Percentiles rank a stretch among this genome's conserved stretches.
phyloP scores from a whole-genome alignment of 1,140 invertebrate species.

The Meloidogyne hapla region DNA sequence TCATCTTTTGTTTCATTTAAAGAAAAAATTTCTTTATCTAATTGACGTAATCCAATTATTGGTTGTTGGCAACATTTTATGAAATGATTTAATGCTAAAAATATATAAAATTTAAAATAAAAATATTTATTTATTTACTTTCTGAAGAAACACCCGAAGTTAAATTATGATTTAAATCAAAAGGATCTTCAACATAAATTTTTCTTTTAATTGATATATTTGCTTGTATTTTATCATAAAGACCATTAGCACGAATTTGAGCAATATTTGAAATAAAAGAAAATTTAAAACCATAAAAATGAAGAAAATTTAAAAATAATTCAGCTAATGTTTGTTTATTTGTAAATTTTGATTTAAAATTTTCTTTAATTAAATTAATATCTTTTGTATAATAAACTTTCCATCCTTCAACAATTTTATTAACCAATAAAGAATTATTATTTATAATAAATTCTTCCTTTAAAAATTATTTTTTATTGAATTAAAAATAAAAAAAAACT shows the following conservation, averaged over 20 bases:
- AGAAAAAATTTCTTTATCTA: not conserved
- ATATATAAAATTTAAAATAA: not conserved
- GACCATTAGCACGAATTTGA: slow-evolving; percentile 20
- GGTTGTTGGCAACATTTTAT: not conserved
- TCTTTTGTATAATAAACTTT: slow-evolving; percentile 16
- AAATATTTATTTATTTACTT: slow-evolving; percentile 15
- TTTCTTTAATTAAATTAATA: slow-evolving; percentile 6
- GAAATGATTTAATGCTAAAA: not conserved
- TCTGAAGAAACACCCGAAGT: slow-evolving; percentile 21
- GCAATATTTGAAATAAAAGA: slow-evolving; percentile 6
- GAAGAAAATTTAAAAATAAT: slow-evolving; percentile 24
- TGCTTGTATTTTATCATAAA: not conserved
- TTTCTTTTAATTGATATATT: not conserved
- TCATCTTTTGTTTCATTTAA: too few relatives aligned
- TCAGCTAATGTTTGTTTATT: slow-evolving; percentile 24
- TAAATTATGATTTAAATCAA: slow-evolving; percentile 32
- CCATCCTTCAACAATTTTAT: slow-evolving; percentile 28
- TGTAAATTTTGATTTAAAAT: not conserved
- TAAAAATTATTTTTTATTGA: not conserved
- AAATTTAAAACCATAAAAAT: slow-evolving; percentile 22
- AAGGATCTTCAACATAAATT: slow-evolving; percentile 32
- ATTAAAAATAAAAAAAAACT: not conserved
- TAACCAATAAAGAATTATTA: not conserved
- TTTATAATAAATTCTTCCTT: not conserved
- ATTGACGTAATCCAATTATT: not conserved